Percentiles rank a stretch among this genome's conserved stretches.
These are phyloP conservation scores for Crenichthys baileyi DNA, from an alignment of 2,797 vertebrate genomes.

Conservation along the genomic window DNA sequence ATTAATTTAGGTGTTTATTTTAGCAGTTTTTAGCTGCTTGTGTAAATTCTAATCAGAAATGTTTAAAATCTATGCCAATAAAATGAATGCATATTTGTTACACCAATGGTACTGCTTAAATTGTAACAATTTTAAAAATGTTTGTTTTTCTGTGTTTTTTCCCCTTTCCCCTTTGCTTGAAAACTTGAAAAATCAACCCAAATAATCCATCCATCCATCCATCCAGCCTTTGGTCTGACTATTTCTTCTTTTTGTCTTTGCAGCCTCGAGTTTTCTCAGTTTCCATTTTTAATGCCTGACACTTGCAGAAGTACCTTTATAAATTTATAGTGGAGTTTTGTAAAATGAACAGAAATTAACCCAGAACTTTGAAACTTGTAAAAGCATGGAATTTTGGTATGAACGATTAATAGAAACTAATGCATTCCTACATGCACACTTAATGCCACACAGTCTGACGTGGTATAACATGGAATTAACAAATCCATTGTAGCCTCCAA, in stretches of 20 bases:
- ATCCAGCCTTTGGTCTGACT: background rate
- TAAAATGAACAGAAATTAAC: background rate
- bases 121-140: background rate
- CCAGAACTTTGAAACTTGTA: background rate
- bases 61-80: too few relatives aligned
- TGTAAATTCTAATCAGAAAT: too few relatives aligned
- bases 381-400: background rate
- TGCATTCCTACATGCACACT: slow-evolving; percentile 4
- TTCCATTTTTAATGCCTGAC: background rate
- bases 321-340: background rate
- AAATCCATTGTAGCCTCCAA: slow-evolving; percentile 23
- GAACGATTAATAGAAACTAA: background rate
- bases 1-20: too few relatives aligned
- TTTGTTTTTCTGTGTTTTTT: background rate
- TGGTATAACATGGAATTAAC: slow-evolving; percentile 42
- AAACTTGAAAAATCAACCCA: too few relatives aligned
- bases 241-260: background rate
- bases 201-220: background rate
- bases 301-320: background rate
- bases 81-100: too few relatives aligned
- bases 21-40: too few relatives aligned
- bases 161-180: background rate
- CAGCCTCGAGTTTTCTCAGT: background rate
- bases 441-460: slow-evolving; percentile 16
- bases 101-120: too few relatives aligned